Conservation (phyloP, 2,888 invertebrate genomes). For the Anodontia alba region DNA sequence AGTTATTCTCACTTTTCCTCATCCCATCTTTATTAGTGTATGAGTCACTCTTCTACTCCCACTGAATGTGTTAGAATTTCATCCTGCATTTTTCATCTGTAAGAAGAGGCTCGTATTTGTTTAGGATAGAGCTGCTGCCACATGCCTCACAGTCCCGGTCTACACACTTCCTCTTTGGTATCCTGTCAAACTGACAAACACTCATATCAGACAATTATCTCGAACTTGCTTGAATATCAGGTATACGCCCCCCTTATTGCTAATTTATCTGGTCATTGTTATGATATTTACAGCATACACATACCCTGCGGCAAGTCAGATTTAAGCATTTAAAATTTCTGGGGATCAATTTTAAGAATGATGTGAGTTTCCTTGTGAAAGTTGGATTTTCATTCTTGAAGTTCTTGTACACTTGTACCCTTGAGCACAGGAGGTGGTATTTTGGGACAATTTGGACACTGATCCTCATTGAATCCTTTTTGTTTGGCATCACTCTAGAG, state of each 20-base stretch:
- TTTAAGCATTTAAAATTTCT: conserved; percentile 25
- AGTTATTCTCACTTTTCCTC: conserved; percentile 11
- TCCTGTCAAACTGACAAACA: conserved; percentile 20
- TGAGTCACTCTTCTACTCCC: conserved; percentile 32
- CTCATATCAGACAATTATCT: conserved; percentile 24
- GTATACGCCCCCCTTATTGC: not conserved
- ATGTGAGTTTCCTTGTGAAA: conserved; percentile 15
- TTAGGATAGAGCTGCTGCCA: conserved; percentile 1
- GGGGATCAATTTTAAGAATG: not conserved
- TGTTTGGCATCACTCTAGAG: conserved; percentile 22
- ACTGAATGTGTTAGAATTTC: conserved; percentile 14
- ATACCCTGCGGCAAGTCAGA: conserved; percentile 27
- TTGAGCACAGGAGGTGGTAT: conserved; percentile 29
- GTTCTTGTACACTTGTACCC: no score
- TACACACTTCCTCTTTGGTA: conserved; percentile 18
- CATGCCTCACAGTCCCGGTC: conserved; percentile 29
- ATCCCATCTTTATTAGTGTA: not conserved
- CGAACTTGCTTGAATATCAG: conserved; percentile 14
- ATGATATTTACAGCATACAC: conserved; percentile 34
- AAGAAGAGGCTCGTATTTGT: conserved; percentile 21
- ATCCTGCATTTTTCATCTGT: conserved; percentile 4
- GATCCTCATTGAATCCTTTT: conserved; percentile 10
- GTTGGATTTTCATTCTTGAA: conserved; percentile 26
- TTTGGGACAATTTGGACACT: conserved; percentile 21
- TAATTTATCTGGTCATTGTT: no score